These are phyloP conservation scores for Lamprologus callipterus DNA, from an alignment of 2,113 vertebrate species.

Conservation along the genomic window DNA sequence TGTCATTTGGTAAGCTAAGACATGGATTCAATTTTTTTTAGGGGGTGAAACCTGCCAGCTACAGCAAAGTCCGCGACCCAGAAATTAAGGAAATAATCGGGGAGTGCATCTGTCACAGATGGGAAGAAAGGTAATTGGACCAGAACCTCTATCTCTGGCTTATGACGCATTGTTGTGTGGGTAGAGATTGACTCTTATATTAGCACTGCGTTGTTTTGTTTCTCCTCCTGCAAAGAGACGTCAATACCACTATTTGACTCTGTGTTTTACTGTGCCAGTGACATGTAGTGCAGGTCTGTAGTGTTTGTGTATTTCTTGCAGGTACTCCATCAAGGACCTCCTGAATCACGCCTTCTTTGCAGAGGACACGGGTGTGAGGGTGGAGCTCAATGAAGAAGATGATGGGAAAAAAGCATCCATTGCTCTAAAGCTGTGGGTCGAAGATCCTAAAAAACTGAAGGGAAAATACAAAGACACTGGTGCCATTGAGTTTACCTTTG, in stretches of 20 bases:
- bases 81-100: slow-evolving; percentile 99
- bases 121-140: slow-evolving; percentile 89
- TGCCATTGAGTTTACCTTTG: slow-evolving; percentile 95
- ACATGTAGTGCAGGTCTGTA: background rate
- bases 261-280: background rate
- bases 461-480: slow-evolving; percentile 98
- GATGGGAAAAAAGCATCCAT: slow-evolving; percentile 90
- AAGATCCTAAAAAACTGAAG: slow-evolving; percentile 96
- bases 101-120: slow-evolving; percentile 94
- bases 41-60: slow-evolving; percentile 98
- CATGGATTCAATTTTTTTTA: slow-evolving; percentile 32
- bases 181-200: background rate
- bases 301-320: slow-evolving; percentile 58
- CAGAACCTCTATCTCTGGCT: background rate
- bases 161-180: background rate
- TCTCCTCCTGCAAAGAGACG: background rate
- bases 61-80: slow-evolving; percentile 88
- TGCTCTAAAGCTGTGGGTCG: slow-evolving; percentile 95
- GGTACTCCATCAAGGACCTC: slow-evolving; percentile 96
- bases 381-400: slow-evolving; percentile 97
- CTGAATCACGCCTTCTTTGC: slow-evolving; percentile 97
- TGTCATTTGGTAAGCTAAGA: background rate
- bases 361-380: slow-evolving; percentile 95
- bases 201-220: background rate
- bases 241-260: slow-evolving; percentile 1